These are phyloP conservation scores for Lerema accius DNA, from an alignment of 1,140 invertebrate genomes.

Conservation along the genomic window DNA sequence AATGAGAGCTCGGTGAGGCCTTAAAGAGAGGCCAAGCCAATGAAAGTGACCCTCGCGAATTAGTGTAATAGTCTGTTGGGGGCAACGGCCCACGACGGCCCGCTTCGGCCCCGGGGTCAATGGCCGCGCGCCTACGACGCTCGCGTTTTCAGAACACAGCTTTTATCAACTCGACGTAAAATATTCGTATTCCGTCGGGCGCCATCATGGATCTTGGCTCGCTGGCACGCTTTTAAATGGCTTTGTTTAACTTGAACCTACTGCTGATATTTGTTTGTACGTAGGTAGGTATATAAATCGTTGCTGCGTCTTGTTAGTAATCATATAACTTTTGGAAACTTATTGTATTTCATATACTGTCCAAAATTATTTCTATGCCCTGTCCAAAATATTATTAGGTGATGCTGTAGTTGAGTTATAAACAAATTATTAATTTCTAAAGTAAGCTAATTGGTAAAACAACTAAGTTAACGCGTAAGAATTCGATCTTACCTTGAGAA, in stretches of 20 bases:
- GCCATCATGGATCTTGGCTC: slow-evolving; percentile 2
- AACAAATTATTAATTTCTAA: too few relatives aligned
- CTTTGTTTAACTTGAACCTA: not conserved
- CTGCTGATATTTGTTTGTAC: too few relatives aligned
- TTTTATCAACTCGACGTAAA: slow-evolving; percentile 29
- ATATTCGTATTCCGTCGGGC: not conserved
- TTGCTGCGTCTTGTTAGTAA: too few relatives aligned
- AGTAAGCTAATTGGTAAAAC: too few relatives aligned
- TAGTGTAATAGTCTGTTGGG: slow-evolving; percentile 35
- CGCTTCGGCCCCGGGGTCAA: slow-evolving; percentile 9
- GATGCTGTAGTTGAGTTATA: too few relatives aligned
- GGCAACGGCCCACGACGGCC: slow-evolving; percentile 31
- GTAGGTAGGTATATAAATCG: too few relatives aligned
- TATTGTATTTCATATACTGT: too few relatives aligned
- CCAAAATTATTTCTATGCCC: too few relatives aligned
- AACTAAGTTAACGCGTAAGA: too few relatives aligned
- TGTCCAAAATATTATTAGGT: too few relatives aligned
- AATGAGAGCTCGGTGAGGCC: slow-evolving; percentile 3
- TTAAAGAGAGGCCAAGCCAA: slow-evolving; percentile 21
- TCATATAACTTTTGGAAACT: too few relatives aligned
- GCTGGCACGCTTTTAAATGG: not conserved
- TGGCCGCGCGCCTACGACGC: slow-evolving; percentile 21
- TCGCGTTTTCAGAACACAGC: slow-evolving; percentile 31
- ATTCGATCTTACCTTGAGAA: too few relatives aligned
- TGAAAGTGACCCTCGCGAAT: slow-evolving; percentile 32